Base-by-base conservation (phyloP, 2,888 invertebrate species). In the Hypercompe scribonia region DNA sequence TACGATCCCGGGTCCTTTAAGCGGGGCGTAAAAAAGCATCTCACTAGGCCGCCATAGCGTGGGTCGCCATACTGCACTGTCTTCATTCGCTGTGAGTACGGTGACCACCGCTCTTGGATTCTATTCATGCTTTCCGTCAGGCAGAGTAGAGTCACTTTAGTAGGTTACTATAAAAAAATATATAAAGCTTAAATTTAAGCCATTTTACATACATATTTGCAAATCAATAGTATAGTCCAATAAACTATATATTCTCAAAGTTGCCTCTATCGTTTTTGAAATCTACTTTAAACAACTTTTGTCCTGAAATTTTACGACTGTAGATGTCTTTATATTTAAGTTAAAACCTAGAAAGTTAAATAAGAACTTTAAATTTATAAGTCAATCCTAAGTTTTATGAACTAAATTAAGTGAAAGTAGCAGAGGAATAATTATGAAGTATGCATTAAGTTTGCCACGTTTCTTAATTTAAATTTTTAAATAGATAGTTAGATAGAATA, bases 371-470 rank as follows among this genome's bases (percentile, higher is more conserved):
- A 1, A 68, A 61, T 65, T 54, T 65, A 42, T 54, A 64, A 68
- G 54, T 31, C 18, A 24, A 61, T 61, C 15, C 15, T 18, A 13
- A 77, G 61, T 74, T 66, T 21, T 54, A 18, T 65, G 31, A 68
- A 71, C 42, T 70, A 65, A 73, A 78, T 73, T 80, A 73, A 58
- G 28, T 64, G 18, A 74, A 76, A 58, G 70, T 64, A 71, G 36
- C 42, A 65, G 68, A 73, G 67, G 46, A 66, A 58, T n/a, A 72
- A 70, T 61, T 73, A 73, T 71, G 63, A 72, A 63, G 71, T 69
- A 68, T 65, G 68, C 21, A n/a, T 28, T 31, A 68, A 50, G 50
- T 69, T 63, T 63, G 3, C 21, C 63, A 39, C 67, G 24, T 69
- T 58, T n/a, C n/a, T 46, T 46, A 46, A 46, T 46, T 46, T 46